phyloP scores from a whole-genome alignment of 2,113 vertebrate genomes.

The Salvelinus alpinus region DNA sequence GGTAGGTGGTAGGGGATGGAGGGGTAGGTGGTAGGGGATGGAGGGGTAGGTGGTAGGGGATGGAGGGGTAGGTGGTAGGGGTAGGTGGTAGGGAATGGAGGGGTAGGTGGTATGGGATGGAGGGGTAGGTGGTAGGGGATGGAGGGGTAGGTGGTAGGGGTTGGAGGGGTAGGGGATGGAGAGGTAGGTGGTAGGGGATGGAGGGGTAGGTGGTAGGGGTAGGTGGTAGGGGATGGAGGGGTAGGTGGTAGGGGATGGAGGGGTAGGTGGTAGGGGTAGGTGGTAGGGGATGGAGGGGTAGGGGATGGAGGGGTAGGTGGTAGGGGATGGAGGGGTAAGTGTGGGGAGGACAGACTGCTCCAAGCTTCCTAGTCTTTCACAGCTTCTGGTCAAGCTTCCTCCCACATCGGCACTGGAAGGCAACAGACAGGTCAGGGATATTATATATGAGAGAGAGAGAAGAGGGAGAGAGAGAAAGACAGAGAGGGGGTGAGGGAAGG shows the following conservation, averaged over 20 bases:
- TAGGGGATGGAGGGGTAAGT: slow-evolving; percentile 7
- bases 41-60: too few species aligned
- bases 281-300: too few species aligned
- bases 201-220: slow-evolving; percentile 27
- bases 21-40: too few species aligned
- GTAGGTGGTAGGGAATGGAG: slow-evolving; percentile 10
- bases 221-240: slow-evolving; percentile 15
- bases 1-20: too few species aligned
- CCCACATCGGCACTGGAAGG: slow-evolving; percentile 68
- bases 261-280: too few species aligned
- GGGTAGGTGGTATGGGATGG: neutral
- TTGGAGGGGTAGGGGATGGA: too few species aligned
- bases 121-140: too few species aligned
- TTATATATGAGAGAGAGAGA: slow-evolving; percentile 50
- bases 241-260: neutral
- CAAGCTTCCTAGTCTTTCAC: slow-evolving; percentile 65
- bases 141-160: too few species aligned
- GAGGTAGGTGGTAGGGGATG: too few species aligned
- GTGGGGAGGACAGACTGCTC: slow-evolving; percentile 53
- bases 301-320: too few species aligned
- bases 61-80: too few species aligned
- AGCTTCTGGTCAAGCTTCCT: slow-evolving; percentile 63
- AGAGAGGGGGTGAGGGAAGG: neutral
- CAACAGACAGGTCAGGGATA: slow-evolving; percentile 69
- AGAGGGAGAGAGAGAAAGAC: neutral